A percentile compares a stretch with the other conserved stretches of the same genome.
Conservation (phyloP, 2,113 vertebrate genomes). For the Menidia beryllina region DNA sequence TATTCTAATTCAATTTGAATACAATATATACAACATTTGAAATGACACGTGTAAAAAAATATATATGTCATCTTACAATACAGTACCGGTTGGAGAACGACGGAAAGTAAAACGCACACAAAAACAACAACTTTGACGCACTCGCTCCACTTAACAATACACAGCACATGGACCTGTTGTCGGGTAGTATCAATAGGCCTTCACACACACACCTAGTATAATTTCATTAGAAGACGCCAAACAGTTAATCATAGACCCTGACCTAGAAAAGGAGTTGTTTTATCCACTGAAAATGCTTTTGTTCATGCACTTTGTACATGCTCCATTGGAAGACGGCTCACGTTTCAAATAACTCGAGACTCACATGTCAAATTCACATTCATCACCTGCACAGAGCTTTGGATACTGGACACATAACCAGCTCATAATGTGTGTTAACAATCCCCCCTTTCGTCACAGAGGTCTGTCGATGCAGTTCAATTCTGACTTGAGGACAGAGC, state of each 20-base stretch:
- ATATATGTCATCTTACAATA: slow-evolving; percentile 86
- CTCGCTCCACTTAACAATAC: slow-evolving; percentile 65
- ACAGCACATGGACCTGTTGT: slow-evolving; percentile 58
- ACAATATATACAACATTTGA: slow-evolving; percentile 81
- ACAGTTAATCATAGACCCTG: slow-evolving; percentile 61
- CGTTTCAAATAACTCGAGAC: slow-evolving; percentile 39
- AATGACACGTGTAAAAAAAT: slow-evolving; percentile 85
- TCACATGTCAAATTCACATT: slow-evolving; percentile 42
- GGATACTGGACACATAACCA: slow-evolving; percentile 2
- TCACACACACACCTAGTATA: slow-evolving; percentile 63
- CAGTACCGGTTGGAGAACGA: slow-evolving; percentile 79
- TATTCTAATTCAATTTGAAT: slow-evolving; percentile 77
- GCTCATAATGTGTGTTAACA: slow-evolving; percentile 13
- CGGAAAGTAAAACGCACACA: slow-evolving; percentile 68
- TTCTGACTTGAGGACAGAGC: slow-evolving; percentile 5
- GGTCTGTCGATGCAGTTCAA: slow-evolving; percentile 5
- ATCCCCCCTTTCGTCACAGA: slow-evolving; percentile 9
- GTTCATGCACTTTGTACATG: slow-evolving; percentile 79
- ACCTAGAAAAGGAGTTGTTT: slow-evolving; percentile 57
- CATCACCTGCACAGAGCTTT: slow-evolving; percentile 19
- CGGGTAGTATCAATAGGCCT: slow-evolving; percentile 60
- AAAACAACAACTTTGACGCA: slow-evolving; percentile 71
- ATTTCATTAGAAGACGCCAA: slow-evolving; percentile 61
- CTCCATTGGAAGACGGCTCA: slow-evolving; percentile 72
- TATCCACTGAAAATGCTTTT: slow-evolving; percentile 64